phyloP scores from a whole-genome alignment of 2,113 vertebrate genomes.

The Dasyornis broadbenti region DNA sequence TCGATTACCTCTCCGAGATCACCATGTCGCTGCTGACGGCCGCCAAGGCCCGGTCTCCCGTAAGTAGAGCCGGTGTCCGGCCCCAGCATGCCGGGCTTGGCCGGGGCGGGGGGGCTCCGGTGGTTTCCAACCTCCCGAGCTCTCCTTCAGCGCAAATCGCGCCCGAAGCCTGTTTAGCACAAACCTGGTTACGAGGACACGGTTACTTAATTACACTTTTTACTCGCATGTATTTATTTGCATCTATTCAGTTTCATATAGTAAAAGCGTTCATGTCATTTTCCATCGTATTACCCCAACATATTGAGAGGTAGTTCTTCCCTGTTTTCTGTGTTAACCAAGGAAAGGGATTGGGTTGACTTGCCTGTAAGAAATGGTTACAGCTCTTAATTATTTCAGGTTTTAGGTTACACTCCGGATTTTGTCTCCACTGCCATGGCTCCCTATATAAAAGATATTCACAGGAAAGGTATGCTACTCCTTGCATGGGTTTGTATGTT shows the following conservation, averaged over 20 bases:
- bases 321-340: not conserved
- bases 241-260: rapidly evolving
- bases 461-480: slow-evolving; percentile 74
- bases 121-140: rapidly evolving
- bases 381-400: slow-evolving; percentile 63
- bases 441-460: slow-evolving; percentile 84
- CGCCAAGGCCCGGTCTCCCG: slow-evolving; percentile 75
- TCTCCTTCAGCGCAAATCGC: rapidly evolving
- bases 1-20: slow-evolving; percentile 89
- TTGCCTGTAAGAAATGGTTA: not conserved
- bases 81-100: not conserved
- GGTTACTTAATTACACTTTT: rapidly evolving
- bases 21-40: slow-evolving; percentile 84
- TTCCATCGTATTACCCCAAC: rapidly evolving
- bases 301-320: not conserved
- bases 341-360: not conserved
- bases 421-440: slow-evolving; percentile 80
- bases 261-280: rapidly evolving
- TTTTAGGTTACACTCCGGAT: slow-evolving; percentile 80
- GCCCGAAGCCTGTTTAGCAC: rapidly evolving
- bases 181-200: rapidly evolving
- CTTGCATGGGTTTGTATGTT: not conserved
- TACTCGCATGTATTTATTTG: rapidly evolving
- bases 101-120: not conserved
- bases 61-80: slow-evolving; percentile 57